phyloP scores from a whole-genome alignment of 1,140 invertebrate genomes.

The Conus ventricosus region DNA sequence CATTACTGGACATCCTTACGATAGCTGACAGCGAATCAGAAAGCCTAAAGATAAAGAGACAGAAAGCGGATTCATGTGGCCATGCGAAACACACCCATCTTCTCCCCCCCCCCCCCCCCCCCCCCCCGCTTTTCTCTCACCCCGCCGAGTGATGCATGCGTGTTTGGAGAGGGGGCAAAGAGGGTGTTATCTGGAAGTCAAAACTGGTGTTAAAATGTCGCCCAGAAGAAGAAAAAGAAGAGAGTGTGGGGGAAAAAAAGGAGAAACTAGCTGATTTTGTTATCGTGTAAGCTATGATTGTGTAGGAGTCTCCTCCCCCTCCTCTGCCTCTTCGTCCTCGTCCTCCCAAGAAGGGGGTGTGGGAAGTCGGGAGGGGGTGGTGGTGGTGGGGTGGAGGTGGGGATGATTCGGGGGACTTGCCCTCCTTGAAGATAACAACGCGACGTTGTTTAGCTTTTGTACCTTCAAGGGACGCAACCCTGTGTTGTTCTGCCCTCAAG shows the following conservation, averaged over 20 bases:
- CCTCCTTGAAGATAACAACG: too few species aligned
- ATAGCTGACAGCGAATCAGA: conserved; percentile 1
- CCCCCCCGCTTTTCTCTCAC: neutral
- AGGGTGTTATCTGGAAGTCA: neutral
- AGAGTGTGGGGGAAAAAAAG: neutral
- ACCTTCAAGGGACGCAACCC: too few species aligned
- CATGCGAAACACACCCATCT: neutral
- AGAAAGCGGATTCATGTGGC: neutral
- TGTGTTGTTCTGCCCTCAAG: too few species aligned
- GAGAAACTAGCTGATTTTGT: neutral
- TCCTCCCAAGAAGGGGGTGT: too few species aligned
- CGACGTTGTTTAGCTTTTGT: too few species aligned
- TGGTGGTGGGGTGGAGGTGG: too few species aligned
- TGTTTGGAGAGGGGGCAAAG: neutral
- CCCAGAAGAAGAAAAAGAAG: neutral
- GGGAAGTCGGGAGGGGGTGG: too few species aligned
- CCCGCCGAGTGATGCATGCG: neutral
- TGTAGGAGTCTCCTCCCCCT: neutral
- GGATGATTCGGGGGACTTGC: too few species aligned
- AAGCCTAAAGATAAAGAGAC: neutral
- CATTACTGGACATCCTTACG: conserved; percentile 4
- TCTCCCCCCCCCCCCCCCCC: neutral
- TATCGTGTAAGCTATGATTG: conserved; percentile 17
- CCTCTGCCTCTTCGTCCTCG: too few species aligned
- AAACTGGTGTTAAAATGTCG: conserved; percentile 9